Conservation (phyloP, 2,888 invertebrate genomes). For the Coremacera marginata region DNA sequence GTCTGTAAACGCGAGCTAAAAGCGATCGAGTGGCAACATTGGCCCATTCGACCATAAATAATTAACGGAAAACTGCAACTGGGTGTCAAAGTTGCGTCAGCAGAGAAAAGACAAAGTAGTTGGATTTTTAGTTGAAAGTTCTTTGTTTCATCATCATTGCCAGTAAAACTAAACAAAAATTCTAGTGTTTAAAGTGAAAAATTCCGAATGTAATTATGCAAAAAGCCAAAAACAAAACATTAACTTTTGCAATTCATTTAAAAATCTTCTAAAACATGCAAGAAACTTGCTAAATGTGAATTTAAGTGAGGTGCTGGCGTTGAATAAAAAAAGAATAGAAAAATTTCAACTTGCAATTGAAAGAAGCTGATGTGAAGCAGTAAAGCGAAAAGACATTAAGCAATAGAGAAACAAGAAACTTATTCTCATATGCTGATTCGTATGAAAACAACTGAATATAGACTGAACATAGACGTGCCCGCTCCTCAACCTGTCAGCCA, state of each 20-base stretch:
- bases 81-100: too few species aligned
- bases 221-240: conserved; percentile 26
- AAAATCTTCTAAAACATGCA: conserved; percentile 18
- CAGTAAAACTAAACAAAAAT: conserved; percentile 24
- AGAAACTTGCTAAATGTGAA: conserved; percentile 14
- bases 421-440: too few species aligned
- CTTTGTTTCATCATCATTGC: conserved; percentile 43
- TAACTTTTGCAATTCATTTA: conserved; percentile 25
- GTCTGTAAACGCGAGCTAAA: too few species aligned
- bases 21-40: too few species aligned
- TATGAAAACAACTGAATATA: too few species aligned
- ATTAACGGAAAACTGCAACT: too few species aligned
- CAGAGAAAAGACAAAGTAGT: too few species aligned
- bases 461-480: too few species aligned
- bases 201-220: conserved; percentile 30
- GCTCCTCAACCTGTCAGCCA: too few species aligned
- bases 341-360: conserved; percentile 1
- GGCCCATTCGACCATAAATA: too few species aligned
- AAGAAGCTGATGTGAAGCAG: conserved; percentile 29
- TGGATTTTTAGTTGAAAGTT: conserved; percentile 36
- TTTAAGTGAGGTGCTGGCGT: conserved; percentile 33
- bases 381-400: conserved; percentile 22
- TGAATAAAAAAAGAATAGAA: conserved; percentile 10
- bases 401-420: conserved; percentile 5
- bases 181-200: conserved; percentile 25